A percentile compares a stretch with the other conserved stretches of the same genome.
Conservation (phyloP, 2,113 vertebrate species). For the Sialia sialis region DNA sequence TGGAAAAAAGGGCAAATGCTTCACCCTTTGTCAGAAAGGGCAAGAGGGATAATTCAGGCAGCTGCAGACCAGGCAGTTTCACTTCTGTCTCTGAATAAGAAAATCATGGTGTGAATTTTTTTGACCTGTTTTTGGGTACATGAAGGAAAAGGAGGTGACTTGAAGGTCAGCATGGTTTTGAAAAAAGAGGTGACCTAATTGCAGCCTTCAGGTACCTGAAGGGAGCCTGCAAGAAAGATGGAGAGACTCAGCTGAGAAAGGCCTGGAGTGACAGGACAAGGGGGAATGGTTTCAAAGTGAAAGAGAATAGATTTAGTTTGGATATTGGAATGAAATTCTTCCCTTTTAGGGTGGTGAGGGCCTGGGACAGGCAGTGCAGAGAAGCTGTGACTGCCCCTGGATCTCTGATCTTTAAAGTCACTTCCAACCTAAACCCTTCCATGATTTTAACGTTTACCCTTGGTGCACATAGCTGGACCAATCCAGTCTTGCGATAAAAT, state of each 20-base stretch:
- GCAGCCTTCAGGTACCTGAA: neutral
- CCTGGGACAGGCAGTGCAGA: neutral
- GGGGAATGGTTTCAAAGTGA: neutral
- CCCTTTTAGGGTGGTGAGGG: neutral
- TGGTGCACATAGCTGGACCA: neutral
- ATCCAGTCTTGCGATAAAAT: neutral
- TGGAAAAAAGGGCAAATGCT: neutral
- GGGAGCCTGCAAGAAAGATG: neutral
- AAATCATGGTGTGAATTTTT: neutral
- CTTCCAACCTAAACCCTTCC: neutral
- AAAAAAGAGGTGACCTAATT: neutral
- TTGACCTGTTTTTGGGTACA: rapidly evolving
- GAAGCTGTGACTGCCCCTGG: neutral
- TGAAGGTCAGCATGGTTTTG: neutral
- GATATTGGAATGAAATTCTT: neutral
- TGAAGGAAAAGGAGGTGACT: neutral
- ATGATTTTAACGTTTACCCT: neutral
- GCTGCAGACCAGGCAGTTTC: neutral
- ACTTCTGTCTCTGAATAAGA: neutral
- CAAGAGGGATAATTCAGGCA: neutral
- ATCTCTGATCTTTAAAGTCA: neutral
- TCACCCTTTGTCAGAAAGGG: neutral
- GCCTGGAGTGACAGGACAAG: neutral
- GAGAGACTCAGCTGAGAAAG: neutral
- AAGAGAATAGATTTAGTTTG: neutral